Base-by-base conservation (phyloP, 2,888 invertebrate species). In the Cynaeus angustus region DNA sequence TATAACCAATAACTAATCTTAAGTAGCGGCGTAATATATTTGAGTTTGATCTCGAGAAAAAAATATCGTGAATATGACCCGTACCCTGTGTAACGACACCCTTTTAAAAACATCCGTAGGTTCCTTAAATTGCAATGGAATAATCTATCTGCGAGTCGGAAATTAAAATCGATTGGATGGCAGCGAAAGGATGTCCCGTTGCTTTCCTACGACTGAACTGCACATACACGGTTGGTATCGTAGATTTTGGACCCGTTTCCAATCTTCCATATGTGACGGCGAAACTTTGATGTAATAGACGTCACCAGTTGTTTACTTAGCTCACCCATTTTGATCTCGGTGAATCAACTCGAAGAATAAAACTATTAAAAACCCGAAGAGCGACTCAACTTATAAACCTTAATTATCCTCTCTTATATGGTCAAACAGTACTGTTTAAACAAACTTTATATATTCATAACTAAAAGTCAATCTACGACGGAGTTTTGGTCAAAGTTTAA, bases 131-230 rank as follows among this genome's bases (percentile, higher is more conserved):
- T 72, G 59, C 69, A 71, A 50, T 69, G 72, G 75, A 73, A 77
- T 77, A 77, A 78, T 78, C 72, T 74, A 72, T 73, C 75, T 77
- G 69, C 59, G 74, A 75, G 75, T 78, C 78, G 78, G 78, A 78
- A 78, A 78, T 78, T 78, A 78, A 78, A 78, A 78, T 78, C 78
- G 77, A 77, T 78, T 76, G 74, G 74, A 73, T 70, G 73, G 73
- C 72, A 73, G 70, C 71, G 74, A 74, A 70, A 71, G 72, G 71
- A 69, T 72, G 71, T 73, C 72, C 66, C 70, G 70, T 68, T 72
- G 66, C 72, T 70, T 68, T 72, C 70, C 72, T 64, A 68, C 72
- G 52, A 66, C 74, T 70, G 70, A 70, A 74, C 71, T 69, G 71
- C 45, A 66, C 43, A 53, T 38, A 52, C 52, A 53, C 21, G 12